Evolutionary conservation across 2,888 invertebrate species (phyloP), one percentile per base, ranked within the genome.

Genomic region (Nebria salina): DNA sequence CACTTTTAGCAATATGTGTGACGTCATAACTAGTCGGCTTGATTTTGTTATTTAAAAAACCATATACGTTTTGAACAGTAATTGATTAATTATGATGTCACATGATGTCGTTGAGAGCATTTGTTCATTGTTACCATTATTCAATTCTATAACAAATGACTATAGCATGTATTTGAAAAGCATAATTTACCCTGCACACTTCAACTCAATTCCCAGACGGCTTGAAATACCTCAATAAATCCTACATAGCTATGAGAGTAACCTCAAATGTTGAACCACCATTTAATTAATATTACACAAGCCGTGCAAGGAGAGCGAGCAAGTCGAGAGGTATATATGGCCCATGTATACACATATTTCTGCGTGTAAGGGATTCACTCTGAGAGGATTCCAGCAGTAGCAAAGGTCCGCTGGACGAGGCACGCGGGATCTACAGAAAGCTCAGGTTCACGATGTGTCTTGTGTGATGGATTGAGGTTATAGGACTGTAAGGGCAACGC

Each of bases 261-360:
- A 54, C 54, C 54, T 54, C 54, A 3, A 54, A 54, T 54, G 54
- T 54, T 54, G 54, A 54, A 54, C 54, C 8, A 54, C 54, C 54
- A 54, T 54, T 54, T 54, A 54, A 54, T 54, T 54, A 54, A 54
- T 54, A 54, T 54, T 54, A 54, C 54, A 54, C 54, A 54, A 54
- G 54, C 54, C 34, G 34, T 54, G 54, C 54, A 54, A 54, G 11
- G 54, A 54, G 54, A 54, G 13, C 54, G 54, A 54, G 8, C 54
- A 54, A 7, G 54, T 54, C 54, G 54, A 54, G 54, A 6, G 54
- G 54, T 54, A 54, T 54, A 54, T 54, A 54, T 54, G 54, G 54
- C 54, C 54, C 54, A 13, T 54, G 54, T 54, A 54, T 54, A 54
- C 54, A 54, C 54, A 54, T 54, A 54, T 54, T 54, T 54, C 54